Percentiles rank a stretch among this genome's conserved stretches.
phyloP scores from a whole-genome alignment of 1,140 invertebrate genomes.

The Cyrtorhinus lividipennis region DNA sequence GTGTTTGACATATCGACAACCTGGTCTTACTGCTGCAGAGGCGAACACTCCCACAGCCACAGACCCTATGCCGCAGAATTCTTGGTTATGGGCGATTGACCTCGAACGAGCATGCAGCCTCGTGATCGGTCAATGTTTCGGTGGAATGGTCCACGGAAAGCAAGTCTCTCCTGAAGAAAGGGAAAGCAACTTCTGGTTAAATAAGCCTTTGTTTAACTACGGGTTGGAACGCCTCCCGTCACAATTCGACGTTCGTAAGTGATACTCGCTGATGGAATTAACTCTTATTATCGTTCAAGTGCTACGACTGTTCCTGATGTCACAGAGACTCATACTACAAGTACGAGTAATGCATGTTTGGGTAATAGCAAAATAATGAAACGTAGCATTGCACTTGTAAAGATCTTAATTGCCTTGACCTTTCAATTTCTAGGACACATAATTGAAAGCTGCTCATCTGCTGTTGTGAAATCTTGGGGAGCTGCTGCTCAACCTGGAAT shows the following conservation, averaged over 20 bases:
- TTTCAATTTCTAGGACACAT: conserved; percentile 12
- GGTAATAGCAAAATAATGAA: no score
- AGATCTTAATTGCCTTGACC: no score
- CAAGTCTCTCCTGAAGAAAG: conserved; percentile 34
- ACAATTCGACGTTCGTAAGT: conserved; percentile 23
- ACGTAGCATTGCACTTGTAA: no score
- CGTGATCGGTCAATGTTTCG: conserved; percentile 43
- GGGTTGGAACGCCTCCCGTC: conserved; percentile 33
- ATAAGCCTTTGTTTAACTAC: conserved; percentile 37
- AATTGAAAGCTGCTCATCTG: conserved; percentile 15
- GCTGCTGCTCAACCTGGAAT: not conserved
- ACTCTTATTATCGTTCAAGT: no score
- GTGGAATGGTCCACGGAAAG: conserved; percentile 39
- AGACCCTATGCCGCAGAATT: conserved; percentile 30
- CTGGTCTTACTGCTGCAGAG: conserved; percentile 29
- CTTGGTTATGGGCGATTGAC: conserved; percentile 47
- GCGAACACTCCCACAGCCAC: conserved; percentile 33
- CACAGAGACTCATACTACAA: no score
- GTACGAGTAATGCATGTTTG: no score
- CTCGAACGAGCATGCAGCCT: conserved; percentile 42
- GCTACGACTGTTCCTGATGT: no score
- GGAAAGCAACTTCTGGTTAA: conserved; percentile 36
- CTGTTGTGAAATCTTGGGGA: conserved; percentile 3
- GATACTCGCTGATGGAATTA: not conserved
- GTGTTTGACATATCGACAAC: no score